Conservation (phyloP, 2,113 vertebrate species). For the Climacteris rufus region DNA sequence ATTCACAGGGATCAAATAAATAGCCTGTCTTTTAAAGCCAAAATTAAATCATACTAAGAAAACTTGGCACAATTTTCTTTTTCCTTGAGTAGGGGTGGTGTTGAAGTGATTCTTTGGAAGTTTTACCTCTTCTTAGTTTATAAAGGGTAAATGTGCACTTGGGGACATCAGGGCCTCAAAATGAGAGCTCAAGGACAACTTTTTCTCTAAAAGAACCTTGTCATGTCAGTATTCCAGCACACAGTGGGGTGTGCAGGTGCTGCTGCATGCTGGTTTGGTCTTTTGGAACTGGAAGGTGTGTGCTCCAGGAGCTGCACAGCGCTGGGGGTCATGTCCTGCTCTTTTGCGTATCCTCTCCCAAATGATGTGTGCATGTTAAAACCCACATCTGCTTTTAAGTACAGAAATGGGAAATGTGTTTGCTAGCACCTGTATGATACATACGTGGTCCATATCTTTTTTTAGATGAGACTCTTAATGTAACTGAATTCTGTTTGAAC, state of each 20-base stretch:
- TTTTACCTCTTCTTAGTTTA: not conserved
- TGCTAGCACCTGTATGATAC: not conserved
- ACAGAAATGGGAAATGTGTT: not conserved
- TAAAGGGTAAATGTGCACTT: not conserved
- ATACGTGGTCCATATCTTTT: rapidly evolving
- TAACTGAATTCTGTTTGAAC: not conserved
- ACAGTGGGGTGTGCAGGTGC: not conserved
- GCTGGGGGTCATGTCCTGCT: not conserved
- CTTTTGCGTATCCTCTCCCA: not conserved
- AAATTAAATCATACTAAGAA: not conserved
- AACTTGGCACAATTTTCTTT: not conserved
- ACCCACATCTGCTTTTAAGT: not conserved
- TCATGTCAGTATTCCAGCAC: not conserved
- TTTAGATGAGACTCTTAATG: not conserved
- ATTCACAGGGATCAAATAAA: not conserved
- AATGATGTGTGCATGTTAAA: rapidly evolving
- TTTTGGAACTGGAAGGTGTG: not conserved
- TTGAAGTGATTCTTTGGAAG: not conserved
- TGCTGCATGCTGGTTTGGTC: not conserved
- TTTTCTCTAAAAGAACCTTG: not conserved
- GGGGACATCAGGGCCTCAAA: not conserved
- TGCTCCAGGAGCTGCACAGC: not conserved
- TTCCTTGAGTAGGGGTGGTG: not conserved
- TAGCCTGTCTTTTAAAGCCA: not conserved
- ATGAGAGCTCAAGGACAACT: not conserved